Base-by-base conservation (phyloP, 2,797 vertebrate genomes). In the Mus caroli region DNA sequence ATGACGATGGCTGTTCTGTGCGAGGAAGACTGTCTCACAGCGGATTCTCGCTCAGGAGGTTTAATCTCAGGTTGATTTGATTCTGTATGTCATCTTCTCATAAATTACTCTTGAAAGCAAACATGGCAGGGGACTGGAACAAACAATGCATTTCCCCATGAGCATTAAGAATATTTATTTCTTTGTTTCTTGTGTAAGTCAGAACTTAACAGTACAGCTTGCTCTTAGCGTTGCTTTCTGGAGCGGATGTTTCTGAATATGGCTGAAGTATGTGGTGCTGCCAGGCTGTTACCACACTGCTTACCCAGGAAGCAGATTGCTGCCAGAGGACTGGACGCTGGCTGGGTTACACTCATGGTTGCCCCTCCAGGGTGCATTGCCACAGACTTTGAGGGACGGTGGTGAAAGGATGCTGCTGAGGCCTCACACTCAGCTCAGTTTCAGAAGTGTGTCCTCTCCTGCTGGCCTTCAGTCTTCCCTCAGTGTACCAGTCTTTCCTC, bases 361-460 rank as follows among this genome's bases (percentile, higher is more conserved):
- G 37, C 43, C 43, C 19, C 95, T 86, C 95, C 91, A 64, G 0
- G 1, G 94, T 64, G 79, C 88, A 22, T 95, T 87, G 88, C 67
- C 12, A 22, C 34, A 10, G 92, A 80, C 20, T 96, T 93, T 84
- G 77, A 82, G 92, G 97, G 96, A 20, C 24, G 78, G 91, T 6
- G 40, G 82, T 67, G 46, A 31, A 90, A 82, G 37, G 92, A 87
- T 84, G 43, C 62, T 77, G 37, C 64, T 67, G 58, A 56, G 64
- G 52, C 71, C 34, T 90, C 73, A 86, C 67, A 11, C 58, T 96
- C n/a, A 82, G 93, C 91, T 86, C 56, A 94, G n/a, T 69, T 96
- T 83, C 91, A 34, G 76, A 60, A 88, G 96, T n/a, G 64, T 58
- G 46, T 79, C 46, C 43, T 24, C 92, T 83, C 12, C 20, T 67